These are phyloP conservation scores for Eupithecia insigniata DNA, from an alignment of 2,888 invertebrate species.

Conservation along the genomic window DNA sequence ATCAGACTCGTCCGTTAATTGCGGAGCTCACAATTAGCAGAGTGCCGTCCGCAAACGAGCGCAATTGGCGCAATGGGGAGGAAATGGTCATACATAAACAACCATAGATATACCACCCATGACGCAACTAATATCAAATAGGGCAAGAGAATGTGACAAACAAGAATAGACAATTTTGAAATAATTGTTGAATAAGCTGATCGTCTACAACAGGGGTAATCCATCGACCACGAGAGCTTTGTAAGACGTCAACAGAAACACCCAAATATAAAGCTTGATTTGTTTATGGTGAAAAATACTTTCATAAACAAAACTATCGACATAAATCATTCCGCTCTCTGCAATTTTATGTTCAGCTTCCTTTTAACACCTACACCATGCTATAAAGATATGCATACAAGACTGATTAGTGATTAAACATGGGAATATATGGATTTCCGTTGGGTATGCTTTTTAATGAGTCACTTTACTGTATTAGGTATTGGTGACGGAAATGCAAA, in stretches of 20 bases:
- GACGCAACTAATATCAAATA: slow-evolving; percentile 38
- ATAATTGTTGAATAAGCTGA: not conserved
- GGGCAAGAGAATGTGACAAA: slow-evolving; percentile 17
- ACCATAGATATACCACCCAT: slow-evolving; percentile 48
- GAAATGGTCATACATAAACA: slow-evolving; percentile 75
- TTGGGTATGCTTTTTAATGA: slow-evolving; percentile 18
- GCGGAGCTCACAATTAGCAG: slow-evolving; percentile 74
- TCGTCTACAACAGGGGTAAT: not conserved
- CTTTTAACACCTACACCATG: slow-evolving; percentile 9
- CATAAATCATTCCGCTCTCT: not conserved
- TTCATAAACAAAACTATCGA: not conserved
- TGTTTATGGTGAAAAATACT: not conserved
- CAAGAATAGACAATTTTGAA: slow-evolving; percentile 11
- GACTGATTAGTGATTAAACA: not conserved
- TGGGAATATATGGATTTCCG: slow-evolving; percentile 19
- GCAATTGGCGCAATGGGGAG: slow-evolving; percentile 81
- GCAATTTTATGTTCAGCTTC: not conserved
- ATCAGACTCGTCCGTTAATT: slow-evolving; percentile 70
- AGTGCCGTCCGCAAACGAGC: slow-evolving; percentile 75
- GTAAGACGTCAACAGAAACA: not conserved
- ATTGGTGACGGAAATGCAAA: slow-evolving; percentile 12
- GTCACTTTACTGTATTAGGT: slow-evolving; percentile 7
- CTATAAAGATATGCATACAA: not conserved
- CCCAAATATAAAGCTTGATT: not conserved
- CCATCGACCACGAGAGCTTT: not conserved